Percentiles rank a stretch among this genome's conserved stretches.
These are phyloP conservation scores for Thysanoteuthis rhombus DNA, from an alignment of 2,888 invertebrate genomes.

Conservation along the genomic window DNA sequence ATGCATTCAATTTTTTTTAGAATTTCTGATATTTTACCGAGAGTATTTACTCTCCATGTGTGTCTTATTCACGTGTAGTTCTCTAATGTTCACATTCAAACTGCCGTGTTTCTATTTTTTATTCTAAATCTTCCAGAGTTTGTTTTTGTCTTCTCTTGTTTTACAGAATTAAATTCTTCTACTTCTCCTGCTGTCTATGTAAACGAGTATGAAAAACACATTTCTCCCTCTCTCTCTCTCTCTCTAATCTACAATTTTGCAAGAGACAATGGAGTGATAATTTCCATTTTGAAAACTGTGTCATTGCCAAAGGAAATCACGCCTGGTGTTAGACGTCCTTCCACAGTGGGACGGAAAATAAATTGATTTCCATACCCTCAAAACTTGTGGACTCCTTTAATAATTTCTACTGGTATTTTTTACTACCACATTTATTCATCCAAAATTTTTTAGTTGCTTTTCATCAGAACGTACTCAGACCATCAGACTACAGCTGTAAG, in stretches of 20 bases:
- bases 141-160: background rate
- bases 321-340: background rate
- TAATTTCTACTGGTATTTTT: no score
- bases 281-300: background rate
- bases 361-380: background rate
- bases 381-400: background rate
- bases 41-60: background rate
- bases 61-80: background rate
- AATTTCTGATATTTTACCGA: background rate
- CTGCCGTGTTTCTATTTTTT: background rate
- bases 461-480: no score
- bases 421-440: no score
- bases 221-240: background rate
- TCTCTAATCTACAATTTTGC: no score
- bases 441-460: no score
- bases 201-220: background rate
- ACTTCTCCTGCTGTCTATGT: background rate
- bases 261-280: background rate
- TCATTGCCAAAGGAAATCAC: background rate
- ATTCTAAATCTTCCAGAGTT: background rate
- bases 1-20: background rate
- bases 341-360: background rate
- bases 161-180: background rate
- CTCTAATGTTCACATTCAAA: background rate
- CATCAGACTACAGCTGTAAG: no score